Percentiles rank a stretch among this genome's conserved stretches.
Conservation (phyloP, 2,888 invertebrate genomes). For the Tetrapedia diversipes region DNA sequence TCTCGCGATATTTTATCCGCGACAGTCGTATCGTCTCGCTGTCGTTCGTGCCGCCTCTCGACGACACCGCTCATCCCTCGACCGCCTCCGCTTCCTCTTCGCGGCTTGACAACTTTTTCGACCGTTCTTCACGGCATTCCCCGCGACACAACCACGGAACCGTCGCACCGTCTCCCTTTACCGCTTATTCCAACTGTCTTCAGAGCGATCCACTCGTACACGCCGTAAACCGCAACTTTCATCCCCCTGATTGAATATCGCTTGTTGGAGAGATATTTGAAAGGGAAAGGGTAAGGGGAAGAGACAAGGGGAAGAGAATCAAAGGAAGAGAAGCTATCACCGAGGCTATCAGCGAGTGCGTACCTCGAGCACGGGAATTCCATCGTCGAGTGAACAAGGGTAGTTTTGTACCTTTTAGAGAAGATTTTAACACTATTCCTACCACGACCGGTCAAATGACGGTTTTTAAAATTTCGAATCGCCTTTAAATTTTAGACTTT, state of each 20-base stretch:
- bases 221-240: slow-evolving; percentile 4
- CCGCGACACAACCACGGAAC: slow-evolving; percentile 42
- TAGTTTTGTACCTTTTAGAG: too few species aligned
- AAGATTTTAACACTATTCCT: too few species aligned
- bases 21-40: slow-evolving; percentile 64
- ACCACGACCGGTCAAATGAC: too few species aligned
- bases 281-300: too few species aligned
- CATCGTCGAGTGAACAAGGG: too few species aligned
- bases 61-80: slow-evolving; percentile 45
- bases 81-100: slow-evolving; percentile 17
- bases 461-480: too few species aligned
- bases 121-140: slow-evolving; percentile 55
- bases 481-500: too few species aligned
- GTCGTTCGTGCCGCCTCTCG: slow-evolving; percentile 63
- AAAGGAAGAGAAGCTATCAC: too few species aligned
- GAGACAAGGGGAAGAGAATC: too few species aligned
- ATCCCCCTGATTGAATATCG: neutral
- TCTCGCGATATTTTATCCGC: slow-evolving; percentile 66
- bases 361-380: too few species aligned
- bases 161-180: slow-evolving; percentile 9
- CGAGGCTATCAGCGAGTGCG: too few species aligned
- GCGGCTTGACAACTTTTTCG: slow-evolving; percentile 66
- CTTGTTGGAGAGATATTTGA: too few species aligned
- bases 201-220: slow-evolving; percentile 46
- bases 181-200: slow-evolving; percentile 53